A percentile compares a stretch with the other conserved stretches of the same genome.
Evolutionary conservation across 64 coral and sea anemone genomes (phyloP).

Genomic region (Montipora foliosa): DNA sequence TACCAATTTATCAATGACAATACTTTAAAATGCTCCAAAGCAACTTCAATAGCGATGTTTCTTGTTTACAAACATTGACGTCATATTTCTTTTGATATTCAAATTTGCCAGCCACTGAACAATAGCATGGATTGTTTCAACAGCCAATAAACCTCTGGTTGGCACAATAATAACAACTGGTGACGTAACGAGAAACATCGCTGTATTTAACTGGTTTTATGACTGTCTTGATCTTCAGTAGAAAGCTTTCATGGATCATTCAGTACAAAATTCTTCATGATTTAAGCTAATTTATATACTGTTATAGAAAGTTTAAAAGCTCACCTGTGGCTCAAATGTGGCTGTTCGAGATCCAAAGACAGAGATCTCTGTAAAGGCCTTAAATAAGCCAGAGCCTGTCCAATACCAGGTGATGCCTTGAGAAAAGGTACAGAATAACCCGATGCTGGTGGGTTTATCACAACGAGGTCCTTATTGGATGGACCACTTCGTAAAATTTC

Average conservation of each 20-base stretch:
- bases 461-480: constrained; percentile 19
- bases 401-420: constrained; percentile 13
- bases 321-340: too few relatives aligned
- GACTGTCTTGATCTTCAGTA: too few relatives aligned
- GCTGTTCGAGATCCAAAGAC: not conserved
- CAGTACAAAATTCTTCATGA: too few relatives aligned
- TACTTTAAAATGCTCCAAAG: constrained; percentile 12
- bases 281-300: too few relatives aligned
- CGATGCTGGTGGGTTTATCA: constrained; percentile 18
- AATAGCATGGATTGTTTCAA: not conserved
- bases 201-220: too few relatives aligned
- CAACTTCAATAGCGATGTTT: constrained; percentile 8
- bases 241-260: too few relatives aligned
- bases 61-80: not conserved
- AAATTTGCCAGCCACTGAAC: not conserved
- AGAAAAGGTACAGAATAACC: constrained; percentile 37
- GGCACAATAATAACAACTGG: too few relatives aligned
- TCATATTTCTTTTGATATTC: not conserved
- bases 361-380: constrained; percentile 17
- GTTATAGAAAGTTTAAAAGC: too few relatives aligned
- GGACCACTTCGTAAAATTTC: constrained; percentile 37
- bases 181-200: too few relatives aligned
- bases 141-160: not conserved
- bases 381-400: constrained; percentile 39
- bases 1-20: constrained; percentile 6